Base-by-base conservation (phyloP, 2,113 vertebrate species). In the Etheostoma spectabile region DNA sequence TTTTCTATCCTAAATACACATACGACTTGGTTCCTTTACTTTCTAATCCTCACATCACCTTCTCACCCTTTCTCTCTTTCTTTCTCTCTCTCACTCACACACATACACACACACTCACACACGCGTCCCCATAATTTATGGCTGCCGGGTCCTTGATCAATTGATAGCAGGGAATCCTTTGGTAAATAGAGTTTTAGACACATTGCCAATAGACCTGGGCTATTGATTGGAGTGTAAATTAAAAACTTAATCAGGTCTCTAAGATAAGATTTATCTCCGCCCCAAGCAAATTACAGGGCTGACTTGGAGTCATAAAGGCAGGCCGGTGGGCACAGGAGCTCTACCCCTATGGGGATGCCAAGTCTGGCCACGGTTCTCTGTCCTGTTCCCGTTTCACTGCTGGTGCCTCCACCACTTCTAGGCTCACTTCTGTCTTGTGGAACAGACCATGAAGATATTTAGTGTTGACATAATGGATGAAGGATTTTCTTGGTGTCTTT, bases 181-280 rank as follows among this genome's bases (percentile, higher is more conserved):
- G 97, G 97, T 98, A 98, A 98, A 99, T 98, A 98, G 97, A 99
- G 97, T 97, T 99, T 98, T 98, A 98, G 97, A 99, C 97, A 98
- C 96, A 97, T 99, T 98, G 97, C 97, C 97, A 97, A 99, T 99
- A 99, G 97, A 98, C 97, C 97, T 96, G 96, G 90, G 94, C 95
- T 98, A 99, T 99, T 98, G 98, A 99, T 99, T 96, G 95, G 96
- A 95, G 97, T 99, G 98, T 99, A 99, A 99, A 99, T 99, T 99
- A 99, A 99, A 99, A 98, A 99, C 98, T 98, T 99, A 99, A 98
- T 99, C 98, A 99, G 98, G 97, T 97, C 95, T 94, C 92, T 61
- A 85, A 95, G 95, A 95, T 96, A 95, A 95, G 95, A 95, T 95
- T 96, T 95, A 95, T 95, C 95, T 95, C 93, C 77, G 75, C 94